Percentiles rank a stretch among this genome's conserved stretches.
Conservation (phyloP, 2,113 vertebrate genomes). For the Grammomys surdaster region DNA sequence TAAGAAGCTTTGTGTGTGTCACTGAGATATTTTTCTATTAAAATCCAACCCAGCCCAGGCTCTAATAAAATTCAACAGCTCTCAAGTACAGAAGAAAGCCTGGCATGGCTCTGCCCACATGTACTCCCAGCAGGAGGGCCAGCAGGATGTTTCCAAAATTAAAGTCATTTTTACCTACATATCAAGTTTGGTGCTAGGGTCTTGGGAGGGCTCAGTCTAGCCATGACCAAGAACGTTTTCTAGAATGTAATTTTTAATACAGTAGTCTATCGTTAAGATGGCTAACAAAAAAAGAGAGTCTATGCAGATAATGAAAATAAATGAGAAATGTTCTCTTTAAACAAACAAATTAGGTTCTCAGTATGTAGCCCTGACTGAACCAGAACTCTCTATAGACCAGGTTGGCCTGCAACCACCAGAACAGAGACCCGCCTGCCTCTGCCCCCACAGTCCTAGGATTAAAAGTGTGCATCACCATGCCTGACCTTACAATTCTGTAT, state of each 20-base stretch:
- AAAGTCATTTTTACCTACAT: background rate
- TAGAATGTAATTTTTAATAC: conserved; percentile 20
- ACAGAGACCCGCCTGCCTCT: background rate
- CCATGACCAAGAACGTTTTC: background rate
- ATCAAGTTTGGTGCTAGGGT: background rate
- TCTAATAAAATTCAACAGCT: conserved; percentile 28
- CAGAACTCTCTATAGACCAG: background rate
- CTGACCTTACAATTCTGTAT: background rate
- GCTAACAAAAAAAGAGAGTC: background rate
- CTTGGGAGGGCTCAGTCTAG: background rate
- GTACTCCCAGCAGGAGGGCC: background rate
- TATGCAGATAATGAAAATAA: conserved; percentile 40
- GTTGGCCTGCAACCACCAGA: background rate
- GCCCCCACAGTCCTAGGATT: background rate
- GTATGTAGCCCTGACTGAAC: background rate
- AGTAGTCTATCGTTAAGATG: conserved; percentile 25
- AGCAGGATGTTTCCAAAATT: background rate
- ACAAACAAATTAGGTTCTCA: background rate
- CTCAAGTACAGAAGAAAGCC: background rate
- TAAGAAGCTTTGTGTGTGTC: background rate
- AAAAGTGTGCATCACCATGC: background rate
- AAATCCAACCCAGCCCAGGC: background rate
- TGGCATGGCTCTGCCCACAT: too few species aligned
- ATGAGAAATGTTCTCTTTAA: background rate
- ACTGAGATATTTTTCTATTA: conserved; percentile 24